These are phyloP conservation scores for Sthenelais limicola DNA, from an alignment of 2,888 invertebrate genomes.

Conservation along the genomic window DNA sequence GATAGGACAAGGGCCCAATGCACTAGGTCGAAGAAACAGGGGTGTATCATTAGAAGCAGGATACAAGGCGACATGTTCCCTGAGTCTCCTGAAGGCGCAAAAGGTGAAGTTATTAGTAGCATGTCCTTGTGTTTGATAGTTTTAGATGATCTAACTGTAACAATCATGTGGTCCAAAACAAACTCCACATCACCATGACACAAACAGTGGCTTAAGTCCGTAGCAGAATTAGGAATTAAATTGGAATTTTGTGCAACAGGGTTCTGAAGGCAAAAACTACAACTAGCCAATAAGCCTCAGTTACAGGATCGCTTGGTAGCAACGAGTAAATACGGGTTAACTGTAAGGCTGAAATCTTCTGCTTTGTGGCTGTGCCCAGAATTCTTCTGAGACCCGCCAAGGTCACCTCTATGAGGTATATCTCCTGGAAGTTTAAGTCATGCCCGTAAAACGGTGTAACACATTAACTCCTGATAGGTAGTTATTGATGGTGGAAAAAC, in stretches of 20 bases:
- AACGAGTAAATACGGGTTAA: too few relatives aligned
- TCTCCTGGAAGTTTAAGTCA: not conserved
- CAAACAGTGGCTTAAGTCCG: not conserved
- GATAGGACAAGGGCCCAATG: not conserved
- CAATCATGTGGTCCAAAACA: not conserved
- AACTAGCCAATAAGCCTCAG: not conserved
- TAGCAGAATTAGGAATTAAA: not conserved
- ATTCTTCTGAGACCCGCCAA: not conserved
- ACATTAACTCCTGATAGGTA: not conserved
- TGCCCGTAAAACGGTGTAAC: not conserved
- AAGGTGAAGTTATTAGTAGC: not conserved
- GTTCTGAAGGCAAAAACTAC: not conserved
- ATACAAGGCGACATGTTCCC: not conserved
- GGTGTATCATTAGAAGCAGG: not conserved
- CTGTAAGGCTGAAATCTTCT: too few relatives aligned
- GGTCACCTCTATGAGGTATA: not conserved
- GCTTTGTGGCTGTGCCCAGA: too few relatives aligned
- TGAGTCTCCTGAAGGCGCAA: not conserved
- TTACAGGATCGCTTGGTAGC: too few relatives aligned
- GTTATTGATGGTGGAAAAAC: not conserved
- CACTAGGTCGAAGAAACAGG: not conserved
- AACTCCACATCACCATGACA: not conserved
- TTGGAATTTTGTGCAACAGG: not conserved
- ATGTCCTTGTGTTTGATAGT: not conserved
- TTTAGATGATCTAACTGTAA: not conserved